Evolutionary conservation across 2,888 invertebrate species (phyloP), one percentile per base, ranked within the genome.

Genomic region (Xanthorhoe designata): DNA sequence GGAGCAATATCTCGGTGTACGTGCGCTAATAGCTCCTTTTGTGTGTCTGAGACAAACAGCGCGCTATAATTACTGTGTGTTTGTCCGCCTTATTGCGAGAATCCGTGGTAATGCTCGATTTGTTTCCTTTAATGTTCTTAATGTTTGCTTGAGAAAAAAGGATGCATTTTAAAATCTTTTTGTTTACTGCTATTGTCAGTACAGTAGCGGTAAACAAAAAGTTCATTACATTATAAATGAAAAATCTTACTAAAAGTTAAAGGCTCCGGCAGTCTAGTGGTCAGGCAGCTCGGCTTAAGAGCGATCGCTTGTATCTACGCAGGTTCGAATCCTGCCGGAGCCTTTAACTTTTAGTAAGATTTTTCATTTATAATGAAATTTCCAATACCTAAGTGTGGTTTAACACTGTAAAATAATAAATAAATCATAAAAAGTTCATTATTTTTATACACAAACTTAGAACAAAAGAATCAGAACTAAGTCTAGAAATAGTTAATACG

Each of bases 41-140:
- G 45, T 29, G 47, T 32, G 32, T 29, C 49, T 49, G 47, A 17
- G 49, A 47, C 57, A 49, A 57, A 57, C 57, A 49, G 32, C 47
- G 47, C 47, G 57, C 49, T 32, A 32, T 57, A 57, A 57, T 57
- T 49, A 49, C 57, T 32, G 47, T 32, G 29, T 56, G 47, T 47
- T 24, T 13, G 9, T n/a, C n/a, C 24, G 55, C 42, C 49, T 47
- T 55, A 32, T 54, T 45, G 15, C 47, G 19, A 5, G 0, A 7
- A 32, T 32, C 19, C 8, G 45, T 13, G 45, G 15, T 29, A 45
- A 56, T 8, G 15, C 42, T 8, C 15, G 8, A 45, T 56, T 29
- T 15, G 24, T 29, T 45, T 45, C 6, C 4, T 13, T n/a, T 54
- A 38, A 19, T 45, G 15, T 7, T 45, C 45, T 1, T 47, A 17